Percentiles rank a stretch among this genome's conserved stretches.
These are phyloP conservation scores for Lophius piscatorius DNA, from an alignment of 2,113 vertebrate genomes.

Conservation along the genomic window DNA sequence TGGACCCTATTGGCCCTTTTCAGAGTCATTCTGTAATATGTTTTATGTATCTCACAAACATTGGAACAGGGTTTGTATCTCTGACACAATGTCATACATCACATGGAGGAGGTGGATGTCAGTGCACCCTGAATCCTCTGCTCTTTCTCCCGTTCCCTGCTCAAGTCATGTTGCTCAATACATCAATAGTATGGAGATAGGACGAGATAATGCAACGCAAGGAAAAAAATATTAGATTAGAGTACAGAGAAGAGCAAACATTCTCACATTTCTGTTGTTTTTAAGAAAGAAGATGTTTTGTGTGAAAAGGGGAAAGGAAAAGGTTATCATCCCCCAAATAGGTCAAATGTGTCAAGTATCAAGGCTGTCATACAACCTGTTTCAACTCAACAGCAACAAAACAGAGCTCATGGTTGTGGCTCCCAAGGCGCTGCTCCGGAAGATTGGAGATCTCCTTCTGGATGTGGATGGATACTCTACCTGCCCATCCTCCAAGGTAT, in stretches of 20 bases:
- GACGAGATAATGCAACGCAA: not conserved
- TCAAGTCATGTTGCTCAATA: constrained; percentile 40
- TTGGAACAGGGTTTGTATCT: constrained; percentile 38
- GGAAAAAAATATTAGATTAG: too few relatives aligned
- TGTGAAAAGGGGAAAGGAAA: constrained; percentile 8
- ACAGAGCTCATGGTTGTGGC: too few relatives aligned
- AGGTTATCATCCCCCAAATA: constrained; percentile 29
- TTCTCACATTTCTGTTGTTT: constrained; percentile 18
- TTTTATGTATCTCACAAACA: constrained; percentile 66
- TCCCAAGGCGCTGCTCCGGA: too few relatives aligned
- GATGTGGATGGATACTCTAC: too few relatives aligned
- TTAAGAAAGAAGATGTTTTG: constrained; percentile 6
- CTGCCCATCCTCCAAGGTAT: too few relatives aligned
- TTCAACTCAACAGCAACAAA: too few relatives aligned
- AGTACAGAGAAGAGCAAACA: not conserved
- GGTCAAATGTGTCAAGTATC: constrained; percentile 24
- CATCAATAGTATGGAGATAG: constrained; percentile 5
- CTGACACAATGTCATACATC: constrained; percentile 66
- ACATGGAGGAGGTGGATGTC: constrained; percentile 56
- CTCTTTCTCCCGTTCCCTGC: constrained; percentile 35
- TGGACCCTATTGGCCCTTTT: constrained; percentile 61
- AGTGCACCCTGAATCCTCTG: constrained; percentile 46
- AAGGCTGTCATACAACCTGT: too few relatives aligned
- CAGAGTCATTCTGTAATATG: constrained; percentile 56
- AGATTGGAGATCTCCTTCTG: too few relatives aligned